Percentiles rank a stretch among this genome's conserved stretches.
Evolutionary conservation across 2,888 invertebrate genomes (phyloP).

Genomic region (Azorinus chamasolen): DNA sequence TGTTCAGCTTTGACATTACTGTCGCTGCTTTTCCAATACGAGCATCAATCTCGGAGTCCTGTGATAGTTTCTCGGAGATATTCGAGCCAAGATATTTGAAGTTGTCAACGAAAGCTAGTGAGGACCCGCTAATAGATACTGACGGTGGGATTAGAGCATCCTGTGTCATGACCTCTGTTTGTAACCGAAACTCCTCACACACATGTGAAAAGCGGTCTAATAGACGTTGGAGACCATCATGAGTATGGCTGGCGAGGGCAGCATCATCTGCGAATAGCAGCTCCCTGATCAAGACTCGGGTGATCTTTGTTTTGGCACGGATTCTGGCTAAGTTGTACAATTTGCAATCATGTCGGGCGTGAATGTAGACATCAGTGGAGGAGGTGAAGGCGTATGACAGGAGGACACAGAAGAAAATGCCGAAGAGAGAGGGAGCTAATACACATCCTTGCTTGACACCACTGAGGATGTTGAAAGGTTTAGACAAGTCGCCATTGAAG

Average conservation of each 20-base stretch:
- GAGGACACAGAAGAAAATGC: not conserved
- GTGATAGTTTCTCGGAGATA: not conserved
- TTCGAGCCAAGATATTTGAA: too few species aligned
- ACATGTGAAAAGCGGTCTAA: not conserved
- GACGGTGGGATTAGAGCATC: too few species aligned
- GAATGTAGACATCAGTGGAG: too few species aligned
- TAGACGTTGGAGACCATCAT: not conserved
- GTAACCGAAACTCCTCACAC: not conserved
- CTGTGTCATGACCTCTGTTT: not conserved
- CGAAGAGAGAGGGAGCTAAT: not conserved
- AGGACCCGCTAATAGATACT: too few species aligned
- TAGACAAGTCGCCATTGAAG: not conserved
- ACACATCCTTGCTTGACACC: not conserved
- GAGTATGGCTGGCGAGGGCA: not conserved
- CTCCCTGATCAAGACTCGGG: not conserved
- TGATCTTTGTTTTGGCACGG: too few species aligned
- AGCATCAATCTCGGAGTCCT: too few species aligned
- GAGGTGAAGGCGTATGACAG: not conserved
- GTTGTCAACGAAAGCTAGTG: too few species aligned
- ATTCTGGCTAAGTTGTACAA: too few species aligned
- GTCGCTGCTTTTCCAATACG: not conserved
- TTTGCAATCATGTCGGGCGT: not conserved
- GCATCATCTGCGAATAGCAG: not conserved
- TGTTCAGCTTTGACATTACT: not conserved
- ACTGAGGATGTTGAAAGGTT: not conserved